Evolutionary conservation across 2,797 vertebrate genomes (phyloP).

Genomic region (Cacajao melanocephalus): DNA sequence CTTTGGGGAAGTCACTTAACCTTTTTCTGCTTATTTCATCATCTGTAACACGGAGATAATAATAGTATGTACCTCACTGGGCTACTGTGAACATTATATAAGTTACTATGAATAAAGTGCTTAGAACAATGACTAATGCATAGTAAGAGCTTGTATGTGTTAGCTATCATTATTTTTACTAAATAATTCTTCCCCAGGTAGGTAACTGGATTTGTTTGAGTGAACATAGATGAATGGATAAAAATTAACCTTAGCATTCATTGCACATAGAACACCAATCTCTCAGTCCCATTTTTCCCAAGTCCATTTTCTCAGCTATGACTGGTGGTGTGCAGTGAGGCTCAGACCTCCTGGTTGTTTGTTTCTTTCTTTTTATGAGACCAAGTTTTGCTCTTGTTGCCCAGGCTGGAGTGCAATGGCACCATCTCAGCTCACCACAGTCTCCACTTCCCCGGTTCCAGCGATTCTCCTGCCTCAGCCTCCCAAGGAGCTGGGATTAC

Average conservation of each 20-base stretch:
- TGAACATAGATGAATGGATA: not conserved
- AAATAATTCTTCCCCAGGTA: not conserved
- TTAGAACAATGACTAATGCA: not conserved
- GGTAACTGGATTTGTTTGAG: not conserved
- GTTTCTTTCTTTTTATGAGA: too few species aligned
- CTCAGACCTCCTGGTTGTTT: not conserved
- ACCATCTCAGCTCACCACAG: too few species aligned
- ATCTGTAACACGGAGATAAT: not conserved
- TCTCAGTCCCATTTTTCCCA: not conserved
- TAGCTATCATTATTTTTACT: not conserved
- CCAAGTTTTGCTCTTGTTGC: too few species aligned
- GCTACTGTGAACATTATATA: not conserved
- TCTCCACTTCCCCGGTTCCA: too few species aligned
- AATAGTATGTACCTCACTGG: not conserved
- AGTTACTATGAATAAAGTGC: not conserved
- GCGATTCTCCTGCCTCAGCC: too few species aligned
- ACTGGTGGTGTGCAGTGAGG: too few species aligned
- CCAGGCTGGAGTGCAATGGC: too few species aligned
- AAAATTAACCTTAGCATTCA: not conserved
- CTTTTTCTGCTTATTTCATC: not conserved
- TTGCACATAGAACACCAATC: not conserved
- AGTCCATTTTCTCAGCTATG: not conserved
- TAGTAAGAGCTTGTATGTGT: not conserved
- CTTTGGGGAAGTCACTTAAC: not conserved
- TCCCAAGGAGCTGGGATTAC: too few species aligned